Conservation (phyloP, 2,797 vertebrate species). For the Cryptoprocta ferox region DNA sequence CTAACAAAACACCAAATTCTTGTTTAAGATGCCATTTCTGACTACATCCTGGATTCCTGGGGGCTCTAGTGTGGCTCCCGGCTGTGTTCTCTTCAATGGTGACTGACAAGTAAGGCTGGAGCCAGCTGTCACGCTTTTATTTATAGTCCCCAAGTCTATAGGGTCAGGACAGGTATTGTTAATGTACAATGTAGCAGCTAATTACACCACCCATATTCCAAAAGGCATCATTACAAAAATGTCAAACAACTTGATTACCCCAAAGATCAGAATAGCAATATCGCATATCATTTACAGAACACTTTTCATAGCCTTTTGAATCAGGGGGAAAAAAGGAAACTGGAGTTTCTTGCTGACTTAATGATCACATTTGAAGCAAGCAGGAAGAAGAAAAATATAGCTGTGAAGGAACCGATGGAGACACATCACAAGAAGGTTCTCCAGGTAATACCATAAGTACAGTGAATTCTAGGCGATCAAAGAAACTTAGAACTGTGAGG, state of each 20-base stretch:
- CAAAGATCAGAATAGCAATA: conserved; percentile 72
- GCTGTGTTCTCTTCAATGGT: conserved; percentile 55
- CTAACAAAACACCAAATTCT: conserved; percentile 43
- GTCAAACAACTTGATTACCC: conserved; percentile 73
- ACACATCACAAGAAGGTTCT: conserved; percentile 24
- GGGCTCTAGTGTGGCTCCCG: conserved; percentile 44
- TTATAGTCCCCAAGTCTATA: conserved; percentile 74
- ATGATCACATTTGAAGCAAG: conserved; percentile 58
- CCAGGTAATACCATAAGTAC: conserved; percentile 18
- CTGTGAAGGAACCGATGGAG: conserved; percentile 18
- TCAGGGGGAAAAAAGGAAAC: conserved; percentile 32
- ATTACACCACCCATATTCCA: conserved; percentile 65
- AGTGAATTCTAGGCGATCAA: conserved; percentile 2
- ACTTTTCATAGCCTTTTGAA: conserved; percentile 68
- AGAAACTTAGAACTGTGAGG: not conserved
- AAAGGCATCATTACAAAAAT: conserved; percentile 70
- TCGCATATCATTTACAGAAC: conserved; percentile 67
- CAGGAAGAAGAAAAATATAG: conserved; percentile 65
- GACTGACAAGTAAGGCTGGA: conserved; percentile 70
- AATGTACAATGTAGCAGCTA: conserved; percentile 63
- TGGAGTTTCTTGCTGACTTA: conserved; percentile 70
- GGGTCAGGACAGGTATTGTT: conserved; percentile 63
- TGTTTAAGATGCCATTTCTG: conserved; percentile 47
- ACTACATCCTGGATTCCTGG: conserved; percentile 58
- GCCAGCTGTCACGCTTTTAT: conserved; percentile 74